Base-by-base conservation (phyloP, 2,888 invertebrate genomes). In the Brenthis daphne region DNA sequence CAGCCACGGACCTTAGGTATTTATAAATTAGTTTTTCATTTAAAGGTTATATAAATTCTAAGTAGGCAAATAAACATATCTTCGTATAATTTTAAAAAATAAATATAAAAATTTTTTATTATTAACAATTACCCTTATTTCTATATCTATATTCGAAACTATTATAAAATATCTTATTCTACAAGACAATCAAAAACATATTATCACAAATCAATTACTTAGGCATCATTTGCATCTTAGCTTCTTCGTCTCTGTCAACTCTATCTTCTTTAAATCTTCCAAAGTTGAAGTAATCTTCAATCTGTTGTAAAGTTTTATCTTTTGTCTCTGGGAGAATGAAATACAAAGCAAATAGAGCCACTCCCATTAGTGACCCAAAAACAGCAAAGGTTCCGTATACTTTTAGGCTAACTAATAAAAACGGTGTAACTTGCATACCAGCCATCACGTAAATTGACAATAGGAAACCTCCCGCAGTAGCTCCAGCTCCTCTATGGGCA, bases 331-430 rank as follows among this genome's bases (percentile, higher is more conserved):
- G 82, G 4, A 82, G 70, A 6, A 78, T 75, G 29, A 77, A 77
- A 68, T 78, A 80, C 5, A 82, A 58, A 0, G 69, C 67, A 0
- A 71, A n/a, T 20, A 83, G 57, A 20, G 75, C 51, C 0, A 77
- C 4, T 0, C 74, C 77, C 76, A 79, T 79, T 1, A 80, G 72
- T 1, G 74, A 60, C 2, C 85, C 87, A 58, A 81, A 85, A 1
- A 86, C 80, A 14, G 81, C 76, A 65, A 89, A 89, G 0, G 86
- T 86, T 0, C 89, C 89, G 51, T 87, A 80, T 0, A 87, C 82
- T 63, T 84, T 78, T 0, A 82, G 67, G 56, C 73, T 76, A 0
- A 70, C 75, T 3, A 89, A 67, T 29, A 89, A 72, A 70, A 80
- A 77, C 1, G 85, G 82, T 0, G 86, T 84, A 0, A 82, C 65